phyloP scores from a whole-genome alignment of 2,113 vertebrate genomes.

The Malaclemys terrapin region DNA sequence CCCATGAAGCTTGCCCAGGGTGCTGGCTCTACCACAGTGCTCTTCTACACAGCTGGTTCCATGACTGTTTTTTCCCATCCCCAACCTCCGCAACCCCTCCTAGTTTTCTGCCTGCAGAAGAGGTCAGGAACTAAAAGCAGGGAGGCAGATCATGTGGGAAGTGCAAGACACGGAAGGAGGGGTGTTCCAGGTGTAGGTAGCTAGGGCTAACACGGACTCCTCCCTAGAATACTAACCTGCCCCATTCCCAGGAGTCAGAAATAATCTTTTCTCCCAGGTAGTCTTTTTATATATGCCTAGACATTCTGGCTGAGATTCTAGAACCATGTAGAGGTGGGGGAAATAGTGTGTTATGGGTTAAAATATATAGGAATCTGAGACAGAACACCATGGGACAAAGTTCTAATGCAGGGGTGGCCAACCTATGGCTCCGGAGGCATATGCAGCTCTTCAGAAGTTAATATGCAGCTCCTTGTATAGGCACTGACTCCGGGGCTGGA shows the following conservation, averaged over 20 bases:
- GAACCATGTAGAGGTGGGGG: neutral
- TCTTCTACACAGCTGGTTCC: no score
- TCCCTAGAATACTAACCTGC: rapidly evolving
- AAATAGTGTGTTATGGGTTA: neutral
- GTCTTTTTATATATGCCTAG: neutral
- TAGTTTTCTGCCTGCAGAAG: neutral
- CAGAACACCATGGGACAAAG: neutral
- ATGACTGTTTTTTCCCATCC: neutral
- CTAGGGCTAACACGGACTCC: neutral
- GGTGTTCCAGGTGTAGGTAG: rapidly evolving
- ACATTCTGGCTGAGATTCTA: neutral
- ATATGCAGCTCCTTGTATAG: no score
- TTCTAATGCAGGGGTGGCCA: neutral
- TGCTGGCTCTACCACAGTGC: no score
- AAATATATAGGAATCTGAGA: neutral
- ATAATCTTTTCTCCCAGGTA: neutral
- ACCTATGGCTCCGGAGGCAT: no score
- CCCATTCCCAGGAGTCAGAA: neutral
- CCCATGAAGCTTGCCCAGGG: no score
- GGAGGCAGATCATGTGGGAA: neutral
- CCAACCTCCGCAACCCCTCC: neutral
- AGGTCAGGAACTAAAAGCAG: neutral
- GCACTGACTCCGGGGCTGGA: no score
- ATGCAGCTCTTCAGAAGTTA: no score
- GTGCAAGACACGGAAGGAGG: neutral